A percentile compares a stretch with the other conserved stretches of the same genome.
Evolutionary conservation across 2,113 vertebrate species (phyloP).

Genomic region (Macquaria ambigua): DNA sequence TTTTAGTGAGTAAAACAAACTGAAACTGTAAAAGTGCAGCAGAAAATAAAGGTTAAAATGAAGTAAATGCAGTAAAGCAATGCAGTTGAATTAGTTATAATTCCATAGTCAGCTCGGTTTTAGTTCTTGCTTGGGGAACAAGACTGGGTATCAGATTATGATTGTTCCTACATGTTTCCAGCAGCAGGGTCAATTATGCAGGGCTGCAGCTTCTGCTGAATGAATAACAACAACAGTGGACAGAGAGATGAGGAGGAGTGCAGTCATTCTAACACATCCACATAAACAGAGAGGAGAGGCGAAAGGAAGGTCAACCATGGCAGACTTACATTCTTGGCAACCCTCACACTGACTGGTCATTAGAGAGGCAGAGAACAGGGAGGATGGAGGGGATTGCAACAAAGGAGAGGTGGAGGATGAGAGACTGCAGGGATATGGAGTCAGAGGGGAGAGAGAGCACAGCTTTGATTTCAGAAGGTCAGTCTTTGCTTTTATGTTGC

Average conservation of each 20-base stretch:
- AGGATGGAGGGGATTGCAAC: constrained; percentile 4
- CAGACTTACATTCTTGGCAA: constrained; percentile 69
- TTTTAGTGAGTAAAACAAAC: neutral
- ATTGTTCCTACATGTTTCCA: constrained; percentile 48
- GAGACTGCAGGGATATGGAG: constrained; percentile 18
- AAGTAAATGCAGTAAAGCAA: neutral
- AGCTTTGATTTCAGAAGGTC: constrained; percentile 52
- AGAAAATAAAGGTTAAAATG: neutral
- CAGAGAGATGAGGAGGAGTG: constrained; percentile 19
- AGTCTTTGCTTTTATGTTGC: constrained; percentile 12
- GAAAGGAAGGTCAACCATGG: constrained; percentile 68
- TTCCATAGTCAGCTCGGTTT: neutral
- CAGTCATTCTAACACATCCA: constrained; percentile 55
- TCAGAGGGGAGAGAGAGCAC: neutral
- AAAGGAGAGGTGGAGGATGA: constrained; percentile 41
- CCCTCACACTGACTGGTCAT: constrained; percentile 51
- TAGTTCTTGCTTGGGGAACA: neutral
- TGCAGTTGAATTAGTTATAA: neutral
- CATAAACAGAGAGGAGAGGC: constrained; percentile 57
- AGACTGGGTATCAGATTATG: constrained; percentile 19
- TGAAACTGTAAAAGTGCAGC: neutral
- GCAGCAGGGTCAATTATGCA: constrained; percentile 48
- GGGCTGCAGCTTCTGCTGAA: constrained; percentile 41
- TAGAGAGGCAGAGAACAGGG: constrained; percentile 32
- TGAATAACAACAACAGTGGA: constrained; percentile 43